Percentiles rank a stretch among this genome's conserved stretches.
phyloP scores from a whole-genome alignment of 2,113 vertebrate species.

The Gymnorhina tibicen region DNA sequence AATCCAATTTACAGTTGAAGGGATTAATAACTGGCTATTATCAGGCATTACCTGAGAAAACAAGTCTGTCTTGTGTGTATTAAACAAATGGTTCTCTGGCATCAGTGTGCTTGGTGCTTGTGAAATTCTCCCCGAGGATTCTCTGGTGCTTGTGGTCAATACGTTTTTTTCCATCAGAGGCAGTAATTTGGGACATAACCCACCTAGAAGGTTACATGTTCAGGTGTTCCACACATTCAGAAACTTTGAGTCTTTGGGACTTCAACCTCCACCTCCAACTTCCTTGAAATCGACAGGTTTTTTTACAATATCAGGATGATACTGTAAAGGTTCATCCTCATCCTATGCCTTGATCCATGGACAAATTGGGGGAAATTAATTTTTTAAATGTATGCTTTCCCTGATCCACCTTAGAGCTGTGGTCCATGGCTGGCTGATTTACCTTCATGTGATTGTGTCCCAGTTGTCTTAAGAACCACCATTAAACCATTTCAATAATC shows the following conservation, averaged over 20 bases:
- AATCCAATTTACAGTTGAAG: neutral
- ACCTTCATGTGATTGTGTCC: neutral
- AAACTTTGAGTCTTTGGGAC: neutral
- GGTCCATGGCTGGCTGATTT: neutral
- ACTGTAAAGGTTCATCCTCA: neutral
- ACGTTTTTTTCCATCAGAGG: neutral
- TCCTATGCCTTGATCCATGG: neutral
- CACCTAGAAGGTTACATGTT: neutral
- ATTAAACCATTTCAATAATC: neutral
- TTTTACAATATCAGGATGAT: neutral
- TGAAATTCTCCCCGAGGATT: neutral
- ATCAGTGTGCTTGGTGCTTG: neutral
- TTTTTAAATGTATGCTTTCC: neutral
- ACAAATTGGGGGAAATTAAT: neutral
- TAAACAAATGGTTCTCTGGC: neutral
- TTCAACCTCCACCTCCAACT: neutral
- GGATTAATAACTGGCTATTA: conserved; percentile 14
- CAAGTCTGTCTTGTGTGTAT: neutral
- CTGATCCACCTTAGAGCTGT: neutral
- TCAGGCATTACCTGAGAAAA: neutral
- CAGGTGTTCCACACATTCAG: neutral
- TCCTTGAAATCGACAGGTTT: neutral
- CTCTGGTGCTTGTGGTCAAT: neutral
- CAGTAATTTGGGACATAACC: neutral
- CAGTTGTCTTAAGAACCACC: neutral